Percentiles rank a stretch among this genome's conserved stretches.
Evolutionary conservation across 2,888 invertebrate genomes (phyloP).

Genomic region (Rambutsinella grinnellia): DNA sequence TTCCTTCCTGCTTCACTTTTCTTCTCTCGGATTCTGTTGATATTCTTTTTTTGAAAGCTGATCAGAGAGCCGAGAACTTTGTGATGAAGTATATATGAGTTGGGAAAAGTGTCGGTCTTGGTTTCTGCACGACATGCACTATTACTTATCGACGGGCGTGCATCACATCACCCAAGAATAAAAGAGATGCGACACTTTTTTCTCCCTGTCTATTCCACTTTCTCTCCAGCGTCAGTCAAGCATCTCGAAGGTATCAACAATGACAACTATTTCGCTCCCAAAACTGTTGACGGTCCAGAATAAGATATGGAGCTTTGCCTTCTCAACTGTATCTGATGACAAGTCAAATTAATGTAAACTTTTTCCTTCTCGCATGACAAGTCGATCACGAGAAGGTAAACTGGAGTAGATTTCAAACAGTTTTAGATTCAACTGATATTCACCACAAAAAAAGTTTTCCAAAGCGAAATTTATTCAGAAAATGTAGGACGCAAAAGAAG

Average conservation of each 20-base stretch:
- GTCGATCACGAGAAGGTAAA: too few relatives aligned
- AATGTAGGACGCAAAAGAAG: too few relatives aligned
- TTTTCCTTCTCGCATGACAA: too few relatives aligned
- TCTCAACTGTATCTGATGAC: background rate
- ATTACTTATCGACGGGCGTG: conserved; percentile 37
- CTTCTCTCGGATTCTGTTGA: background rate
- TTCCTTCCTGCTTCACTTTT: background rate
- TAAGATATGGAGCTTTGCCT: background rate
- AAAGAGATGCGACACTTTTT: background rate
- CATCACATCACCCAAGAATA: background rate
- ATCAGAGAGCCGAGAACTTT: conserved; percentile 1
- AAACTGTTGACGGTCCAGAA: background rate
- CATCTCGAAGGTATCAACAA: conserved; percentile 3
- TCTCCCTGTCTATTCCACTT: background rate
- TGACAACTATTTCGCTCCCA: background rate
- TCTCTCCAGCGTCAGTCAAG: conserved; percentile 19
- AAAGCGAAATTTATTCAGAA: too few relatives aligned
- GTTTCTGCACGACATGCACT: conserved; percentile 41
- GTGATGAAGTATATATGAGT: conserved; percentile 1
- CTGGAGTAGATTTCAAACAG: too few relatives aligned
- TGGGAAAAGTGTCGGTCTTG: conserved; percentile 30
- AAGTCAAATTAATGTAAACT: background rate
- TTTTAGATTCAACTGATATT: too few relatives aligned
- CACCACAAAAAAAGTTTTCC: too few relatives aligned
- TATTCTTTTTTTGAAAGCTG: background rate